Evolutionary conservation across 2,888 invertebrate species (phyloP), one percentile per base, ranked within the genome.

Genomic region (Autographa gamma): DNA sequence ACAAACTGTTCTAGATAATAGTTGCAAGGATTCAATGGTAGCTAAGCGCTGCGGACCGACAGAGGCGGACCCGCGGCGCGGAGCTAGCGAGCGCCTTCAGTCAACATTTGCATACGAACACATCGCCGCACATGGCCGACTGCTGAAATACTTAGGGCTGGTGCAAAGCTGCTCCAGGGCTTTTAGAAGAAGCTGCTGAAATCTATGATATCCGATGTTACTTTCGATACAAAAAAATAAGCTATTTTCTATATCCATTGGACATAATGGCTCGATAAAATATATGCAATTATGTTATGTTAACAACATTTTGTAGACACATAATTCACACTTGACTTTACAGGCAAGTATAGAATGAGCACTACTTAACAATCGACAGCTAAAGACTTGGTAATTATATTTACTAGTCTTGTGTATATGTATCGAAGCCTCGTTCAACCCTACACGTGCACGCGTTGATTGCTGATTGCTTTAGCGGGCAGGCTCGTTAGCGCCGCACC

Each of bases 391-490:
- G 63, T n/a, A 18, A 5, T 52, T 31, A 0, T 14, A 63, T 61
- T 63, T 66, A 54, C 56, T 63, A 2, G 0, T 54, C 19, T 19
- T 19, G 19, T 60, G 18, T 18, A 19, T 25, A 14, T 52, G 16
- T n/a, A 38, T 52, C 48, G 31, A 18, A 19, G 32, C 25, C 13
- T 59, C 48, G 78, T 70, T 41, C 79, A 77, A 4, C 80, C 79
- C 76, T 79, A 60, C 9, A n/a, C 25, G 64, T 52, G 32, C 58
- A 65, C 72, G 66, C 69, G 76, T 74, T 90, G 90, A 90, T 90
- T 90, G 89, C 86, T 90, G 90, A 90, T 90, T 89, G 86, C 83
- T 87, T 90, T 90, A 88, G 79, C 78, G 73, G 76, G 70, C 73
- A 58, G 71, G 83, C 85, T 89, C 85, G 88, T 89, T 89, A 89